Base-by-base conservation (phyloP, 1,140 invertebrate genomes). In the Thrips palmi region DNA sequence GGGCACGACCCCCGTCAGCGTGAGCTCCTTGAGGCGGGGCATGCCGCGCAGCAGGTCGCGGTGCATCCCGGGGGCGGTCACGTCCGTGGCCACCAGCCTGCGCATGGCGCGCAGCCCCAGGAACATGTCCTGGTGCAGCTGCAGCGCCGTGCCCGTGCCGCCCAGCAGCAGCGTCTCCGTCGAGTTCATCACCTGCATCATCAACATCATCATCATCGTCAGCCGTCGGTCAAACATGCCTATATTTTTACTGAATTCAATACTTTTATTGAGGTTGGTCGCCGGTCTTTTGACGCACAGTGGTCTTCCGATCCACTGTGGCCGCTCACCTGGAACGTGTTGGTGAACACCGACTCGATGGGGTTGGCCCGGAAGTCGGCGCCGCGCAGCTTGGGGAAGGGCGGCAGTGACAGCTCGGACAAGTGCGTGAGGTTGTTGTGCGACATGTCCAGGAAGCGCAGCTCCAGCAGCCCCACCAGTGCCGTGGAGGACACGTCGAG, bases 101-200 rank as follows among this genome's bases (percentile, higher is more conserved):
- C 61, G 48, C 11, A 77, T 47, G 39, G 58, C 54, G 44, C 56
- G 52, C 18, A 79, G 49, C 6, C 73, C 74, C 23, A 65, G 47
- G 46, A 79, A 74, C 2, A 71, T 68, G 45, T 73, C 69, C 39
- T 64, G 60, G 37, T 65, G 53, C 23, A 79, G 42, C 37, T 65
- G 60, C 8, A 77, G 43, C 19, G 60, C 55, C 2, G 59, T 57
- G 14, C 54, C 52, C 17, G 57, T 47, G 21, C 64, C 63, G 12
- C 74, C 74, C 24, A 79, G 47, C 45, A 64, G 63, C 14, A 79
- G 49, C n/a, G 58, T 55, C 37, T 59, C 52, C 2, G 74, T 77
- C 25, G 61, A 62, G 50, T 77, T 77, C 66, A 77, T 68, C 1
- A 75, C 67, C 56, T 74, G 71, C 48, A n/a, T n/a, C n/a, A n/a